phyloP scores from a whole-genome alignment of 2,888 invertebrate species.

The Volucella zonaria region DNA sequence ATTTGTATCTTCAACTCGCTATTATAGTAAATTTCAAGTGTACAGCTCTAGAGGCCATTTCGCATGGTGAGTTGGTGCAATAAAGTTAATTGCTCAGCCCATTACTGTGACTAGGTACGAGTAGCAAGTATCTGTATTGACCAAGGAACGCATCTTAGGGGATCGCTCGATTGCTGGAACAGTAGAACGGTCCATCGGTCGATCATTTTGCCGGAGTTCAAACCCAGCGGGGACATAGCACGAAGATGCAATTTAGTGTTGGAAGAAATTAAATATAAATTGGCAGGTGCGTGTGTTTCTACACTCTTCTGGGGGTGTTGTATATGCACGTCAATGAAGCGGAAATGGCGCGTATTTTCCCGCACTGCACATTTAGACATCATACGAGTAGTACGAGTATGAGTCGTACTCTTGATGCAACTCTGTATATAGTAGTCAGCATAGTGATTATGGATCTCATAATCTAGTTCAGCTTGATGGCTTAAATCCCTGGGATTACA shows the following conservation, averaged over 20 bases:
- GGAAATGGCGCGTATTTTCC: slow-evolving; percentile 47
- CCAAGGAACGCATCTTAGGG: slow-evolving; percentile 13
- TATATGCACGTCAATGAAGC: slow-evolving; percentile 37
- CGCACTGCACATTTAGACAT: slow-evolving; percentile 42
- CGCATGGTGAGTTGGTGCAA: slow-evolving; percentile 46
- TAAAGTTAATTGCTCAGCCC: slow-evolving; percentile 64
- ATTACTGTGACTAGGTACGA: slow-evolving; percentile 69
- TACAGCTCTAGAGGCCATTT: slow-evolving; percentile 24
- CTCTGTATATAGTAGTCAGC: slow-evolving; percentile 32
- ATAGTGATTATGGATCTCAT: slow-evolving; percentile 36
- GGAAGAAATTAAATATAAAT: slow-evolving; percentile 62
- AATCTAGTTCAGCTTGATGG: slow-evolving; percentile 48
- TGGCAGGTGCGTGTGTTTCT: slow-evolving; percentile 66
- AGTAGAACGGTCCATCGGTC: no score
- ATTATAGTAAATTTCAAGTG: slow-evolving; percentile 62
- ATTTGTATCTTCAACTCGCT: slow-evolving; percentile 48
- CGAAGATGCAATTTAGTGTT: slow-evolving; percentile 62
- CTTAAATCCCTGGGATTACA: slow-evolving; percentile 27
- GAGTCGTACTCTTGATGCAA: not conserved
- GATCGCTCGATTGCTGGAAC: not conserved
- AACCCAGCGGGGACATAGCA: slow-evolving; percentile 26
- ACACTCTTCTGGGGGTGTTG: slow-evolving; percentile 1
- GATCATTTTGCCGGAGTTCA: not conserved
- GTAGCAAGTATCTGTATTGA: slow-evolving; percentile 24
- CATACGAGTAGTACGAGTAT: not conserved